Evolutionary conservation across 2,797 vertebrate species (phyloP).

Genomic region (Schizopygopsis malacanthus): DNA sequence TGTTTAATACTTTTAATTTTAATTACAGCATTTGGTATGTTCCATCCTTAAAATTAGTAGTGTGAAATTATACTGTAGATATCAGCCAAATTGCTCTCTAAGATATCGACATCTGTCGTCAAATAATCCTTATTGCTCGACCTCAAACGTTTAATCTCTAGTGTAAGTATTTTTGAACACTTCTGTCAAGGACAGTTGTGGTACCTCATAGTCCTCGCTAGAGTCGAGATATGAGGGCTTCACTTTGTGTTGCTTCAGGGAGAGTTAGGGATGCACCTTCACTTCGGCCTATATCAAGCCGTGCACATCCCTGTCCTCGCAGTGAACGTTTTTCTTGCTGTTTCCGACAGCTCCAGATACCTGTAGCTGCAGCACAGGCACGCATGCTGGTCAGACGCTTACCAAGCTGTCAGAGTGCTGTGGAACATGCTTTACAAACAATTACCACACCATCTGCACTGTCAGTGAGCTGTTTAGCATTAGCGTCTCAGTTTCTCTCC

Average conservation of each 20-base stretch:
- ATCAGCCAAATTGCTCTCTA: no score
- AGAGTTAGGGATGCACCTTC: constrained; percentile 26
- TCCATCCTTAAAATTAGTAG: neutral
- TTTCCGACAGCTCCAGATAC: constrained; percentile 64
- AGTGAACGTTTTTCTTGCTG: constrained; percentile 45
- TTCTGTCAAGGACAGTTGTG: constrained; percentile 61
- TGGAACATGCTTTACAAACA: constrained; percentile 76
- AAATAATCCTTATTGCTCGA: neutral
- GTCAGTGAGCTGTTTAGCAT: constrained; percentile 67
- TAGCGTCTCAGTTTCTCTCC: constrained; percentile 53
- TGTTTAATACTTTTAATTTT: no score
- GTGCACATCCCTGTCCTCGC: constrained; percentile 3
- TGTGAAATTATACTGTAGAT: neutral
- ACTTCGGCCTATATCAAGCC: constrained; percentile 42
- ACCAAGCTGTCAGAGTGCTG: constrained; percentile 73
- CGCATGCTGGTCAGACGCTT: constrained; percentile 57
- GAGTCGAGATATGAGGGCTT: neutral
- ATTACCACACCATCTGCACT: constrained; percentile 79
- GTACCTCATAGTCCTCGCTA: constrained; percentile 5
- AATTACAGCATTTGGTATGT: neutral
- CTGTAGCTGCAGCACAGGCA: constrained; percentile 58
- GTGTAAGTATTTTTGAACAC: neutral
- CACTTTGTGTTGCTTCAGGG: neutral
- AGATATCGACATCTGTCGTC: neutral
- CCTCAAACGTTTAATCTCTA: neutral